These are phyloP conservation scores for Acanthacorydalis orientalis DNA, from an alignment of 2,888 invertebrate genomes.

Conservation along the genomic window DNA sequence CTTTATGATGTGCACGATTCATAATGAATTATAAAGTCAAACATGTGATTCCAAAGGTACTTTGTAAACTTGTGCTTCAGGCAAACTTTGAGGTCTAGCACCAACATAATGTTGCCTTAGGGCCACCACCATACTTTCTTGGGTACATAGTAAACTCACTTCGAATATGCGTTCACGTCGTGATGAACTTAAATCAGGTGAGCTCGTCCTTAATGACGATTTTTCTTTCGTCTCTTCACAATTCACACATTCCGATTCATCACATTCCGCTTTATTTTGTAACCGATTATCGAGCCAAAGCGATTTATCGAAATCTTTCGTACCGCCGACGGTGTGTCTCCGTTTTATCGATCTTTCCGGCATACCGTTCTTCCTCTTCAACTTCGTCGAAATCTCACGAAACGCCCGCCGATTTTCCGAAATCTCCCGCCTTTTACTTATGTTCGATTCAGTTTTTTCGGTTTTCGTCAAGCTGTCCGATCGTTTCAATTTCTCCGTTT, in stretches of 20 bases:
- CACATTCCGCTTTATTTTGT: slow-evolving; percentile 27
- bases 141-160: slow-evolving; percentile 29
- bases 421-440: slow-evolving; percentile 49
- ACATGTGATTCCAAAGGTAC: slow-evolving; percentile 42
- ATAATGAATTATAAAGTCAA: slow-evolving; percentile 15
- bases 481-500: slow-evolving; percentile 30
- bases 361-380: slow-evolving; percentile 61
- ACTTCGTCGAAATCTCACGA: slow-evolving; percentile 36
- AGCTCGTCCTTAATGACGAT: slow-evolving; percentile 38
- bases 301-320: slow-evolving; percentile 65
- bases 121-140: slow-evolving; percentile 32
- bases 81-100: slow-evolving; percentile 32
- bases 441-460: slow-evolving; percentile 64
- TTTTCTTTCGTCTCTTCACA: slow-evolving; percentile 28
- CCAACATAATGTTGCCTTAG: slow-evolving; percentile 28
- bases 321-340: slow-evolving; percentile 83
- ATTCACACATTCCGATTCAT: slow-evolving; percentile 6
- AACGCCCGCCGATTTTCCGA: slow-evolving; percentile 24
- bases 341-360: slow-evolving; percentile 72
- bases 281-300: slow-evolving; percentile 36
- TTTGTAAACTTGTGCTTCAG: slow-evolving; percentile 33
- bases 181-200: slow-evolving; percentile 36
- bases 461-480: slow-evolving; percentile 49
- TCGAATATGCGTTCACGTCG: slow-evolving; percentile 28
- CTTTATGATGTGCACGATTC: not conserved